phyloP scores from a whole-genome alignment of 53 echinoderm and acorn worm genomes.

The Arbacia lixula region DNA sequence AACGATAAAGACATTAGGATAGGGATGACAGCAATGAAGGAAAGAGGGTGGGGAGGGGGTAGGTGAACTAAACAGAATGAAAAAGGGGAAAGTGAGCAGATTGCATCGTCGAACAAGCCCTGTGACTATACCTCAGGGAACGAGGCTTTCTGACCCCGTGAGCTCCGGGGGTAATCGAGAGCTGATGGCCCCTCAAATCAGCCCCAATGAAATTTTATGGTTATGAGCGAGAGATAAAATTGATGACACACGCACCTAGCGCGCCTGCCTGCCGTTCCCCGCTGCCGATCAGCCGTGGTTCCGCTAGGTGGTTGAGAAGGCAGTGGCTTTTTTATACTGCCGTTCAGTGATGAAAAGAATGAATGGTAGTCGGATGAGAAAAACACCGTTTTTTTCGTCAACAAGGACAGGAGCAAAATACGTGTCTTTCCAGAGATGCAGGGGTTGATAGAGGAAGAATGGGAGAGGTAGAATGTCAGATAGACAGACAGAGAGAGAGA shows the following conservation, averaged over 20 bases:
- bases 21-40: neutral
- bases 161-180: constrained; percentile 44
- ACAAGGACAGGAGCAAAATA: too few species aligned
- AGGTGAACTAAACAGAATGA: neutral
- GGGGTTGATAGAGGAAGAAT: neutral
- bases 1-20: too few species aligned
- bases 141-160: constrained; percentile 14
- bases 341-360: too few species aligned
- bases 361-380: too few species aligned
- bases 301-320: too few species aligned
- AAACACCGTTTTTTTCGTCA: too few species aligned
- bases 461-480: too few species aligned
- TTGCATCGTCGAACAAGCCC: too few species aligned
- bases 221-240: constrained; percentile 56
- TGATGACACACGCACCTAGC: constrained; percentile 45
- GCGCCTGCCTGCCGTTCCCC: neutral
- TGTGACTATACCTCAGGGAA: constrained; percentile 40
- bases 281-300: neutral
- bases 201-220: constrained; percentile 62
- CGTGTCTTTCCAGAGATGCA: too few species aligned
- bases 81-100: too few species aligned
- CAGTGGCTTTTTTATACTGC: too few species aligned
- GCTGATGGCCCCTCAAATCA: constrained; percentile 51
- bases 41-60: neutral
- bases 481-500: too few species aligned